These are phyloP conservation scores for Acropternis orthonyx DNA, from an alignment of 2,797 vertebrate species.

Conservation along the genomic window DNA sequence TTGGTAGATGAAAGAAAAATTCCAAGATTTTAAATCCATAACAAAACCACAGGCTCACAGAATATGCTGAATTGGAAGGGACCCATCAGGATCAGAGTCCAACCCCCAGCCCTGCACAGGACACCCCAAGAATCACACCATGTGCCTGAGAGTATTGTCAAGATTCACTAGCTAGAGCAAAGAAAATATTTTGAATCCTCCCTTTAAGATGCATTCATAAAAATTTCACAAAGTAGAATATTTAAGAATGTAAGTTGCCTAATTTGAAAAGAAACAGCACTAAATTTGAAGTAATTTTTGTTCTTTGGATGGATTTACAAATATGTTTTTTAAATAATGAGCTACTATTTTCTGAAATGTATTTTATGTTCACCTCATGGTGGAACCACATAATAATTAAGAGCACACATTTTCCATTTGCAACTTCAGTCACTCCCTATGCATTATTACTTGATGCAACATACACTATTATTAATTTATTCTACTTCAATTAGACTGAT, in stretches of 20 bases:
- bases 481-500: neutral
- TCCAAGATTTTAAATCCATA: no score
- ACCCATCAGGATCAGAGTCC: neutral
- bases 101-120: neutral
- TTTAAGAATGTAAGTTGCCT: neutral
- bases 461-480: neutral
- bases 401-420: neutral
- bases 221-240: neutral
- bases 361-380: neutral
- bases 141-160: accelerated
- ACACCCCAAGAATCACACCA: neutral
- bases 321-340: neutral
- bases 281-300: neutral
- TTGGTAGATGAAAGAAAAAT: no score
- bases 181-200: neutral
- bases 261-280: neutral
- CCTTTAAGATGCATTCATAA: neutral
- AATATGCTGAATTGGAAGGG: neutral
- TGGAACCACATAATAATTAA: neutral
- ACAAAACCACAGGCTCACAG: neutral
- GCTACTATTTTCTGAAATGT: neutral
- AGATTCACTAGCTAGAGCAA: neutral
- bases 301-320: neutral
- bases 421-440: neutral
- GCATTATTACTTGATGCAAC: neutral